Evolutionary conservation across 2,888 invertebrate species (phyloP), one percentile per base, ranked within the genome.

Genomic region (Scelioninae gen. 1): DNA sequence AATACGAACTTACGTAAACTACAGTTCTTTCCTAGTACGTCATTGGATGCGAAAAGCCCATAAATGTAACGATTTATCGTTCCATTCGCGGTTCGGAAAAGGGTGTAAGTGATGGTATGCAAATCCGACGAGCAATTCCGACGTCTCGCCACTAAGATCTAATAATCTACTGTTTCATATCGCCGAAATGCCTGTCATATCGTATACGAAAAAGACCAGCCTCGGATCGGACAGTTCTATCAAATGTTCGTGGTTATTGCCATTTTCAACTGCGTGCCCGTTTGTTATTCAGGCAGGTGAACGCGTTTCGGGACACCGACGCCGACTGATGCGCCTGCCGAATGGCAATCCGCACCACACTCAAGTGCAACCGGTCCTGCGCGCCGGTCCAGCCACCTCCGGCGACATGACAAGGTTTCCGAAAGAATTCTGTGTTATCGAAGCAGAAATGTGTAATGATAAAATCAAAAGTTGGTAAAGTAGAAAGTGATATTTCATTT

Each of bases 301-400:
- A 88, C 90, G 89, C 86, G 88, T 89, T 88, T 89, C 89, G 90
- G 87, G 86, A 89, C 82, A 76, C 90, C 88, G 87, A 88, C 87
- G 89, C 89, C 87, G 86, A 90, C 90, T 90, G 85, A 90, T 69
- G 88, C 90, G 88, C 90, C 90, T 90, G 88, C 55, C 88, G 84
- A 85, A 83, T 84, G 87, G 86, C 88, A 88, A 88, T 89, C 87
- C 88, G 85, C 88, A 86, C 62, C 85, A 86, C 85, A 66, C 78
- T 84, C 77, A 72, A 86, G 83, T 72, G 60, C 83, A 86, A 84
- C 79, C 62, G 74, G 63, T 89, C 88, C 89, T 89, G 88, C 89
- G 89, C 88, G 82, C 79, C 81, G 78, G 69, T 78, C 62, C 74
- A 45, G 31, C 38, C 66, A 63, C 49, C 49, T 80, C 62, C 78